Evolutionary conservation across 2,888 invertebrate genomes (phyloP), one percentile per base, ranked within the genome.

Genomic region (Meganola albula): DNA sequence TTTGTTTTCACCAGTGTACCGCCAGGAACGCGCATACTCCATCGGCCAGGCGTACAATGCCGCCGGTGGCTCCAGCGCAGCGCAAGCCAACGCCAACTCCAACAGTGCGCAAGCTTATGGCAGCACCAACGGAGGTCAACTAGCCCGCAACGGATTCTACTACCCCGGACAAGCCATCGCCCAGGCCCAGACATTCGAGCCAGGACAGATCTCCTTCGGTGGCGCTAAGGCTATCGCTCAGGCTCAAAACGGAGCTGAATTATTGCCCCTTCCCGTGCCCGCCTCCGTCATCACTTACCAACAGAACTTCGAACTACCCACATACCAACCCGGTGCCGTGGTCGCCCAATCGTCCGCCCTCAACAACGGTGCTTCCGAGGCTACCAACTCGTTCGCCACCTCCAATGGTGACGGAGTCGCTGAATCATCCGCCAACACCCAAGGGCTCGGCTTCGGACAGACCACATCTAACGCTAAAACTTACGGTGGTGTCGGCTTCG

Each of bases 1-100:
- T n/a, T n/a, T 5, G 2, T 20, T 20, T 20, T 1, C 55, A 82
- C 80, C 68, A 55, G 55, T 64, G 23, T 11, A 58, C 62, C 83
- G 83, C 60, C 68, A 73, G 53, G 73, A 72, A 54, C 80, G 83
- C 8, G 59, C 67, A 32, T 75, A 64, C 47, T 63, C 76, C 12
- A 40, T 63, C 10, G 72, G 77, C 11, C 61, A 73, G 27, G 79
- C 70, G 9, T 63, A 60, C 57, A 71, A 60, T 48, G 63, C 51
- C 46, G 65, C 61, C 20, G 62, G 61, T 9, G 73, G 69, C 7
- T 29, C 51, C 4, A 66, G 58, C 42, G 54, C 56, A 27, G 79
- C 78, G 1, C 60, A 69, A 10, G 78, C 79, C 2, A 53, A 61
- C n/a, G 58, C 53, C 12, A 40, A 58, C 23, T 70, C 68, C 8